Base-by-base conservation (phyloP, 2,888 invertebrate species). In the Cryptus viduatorius region DNA sequence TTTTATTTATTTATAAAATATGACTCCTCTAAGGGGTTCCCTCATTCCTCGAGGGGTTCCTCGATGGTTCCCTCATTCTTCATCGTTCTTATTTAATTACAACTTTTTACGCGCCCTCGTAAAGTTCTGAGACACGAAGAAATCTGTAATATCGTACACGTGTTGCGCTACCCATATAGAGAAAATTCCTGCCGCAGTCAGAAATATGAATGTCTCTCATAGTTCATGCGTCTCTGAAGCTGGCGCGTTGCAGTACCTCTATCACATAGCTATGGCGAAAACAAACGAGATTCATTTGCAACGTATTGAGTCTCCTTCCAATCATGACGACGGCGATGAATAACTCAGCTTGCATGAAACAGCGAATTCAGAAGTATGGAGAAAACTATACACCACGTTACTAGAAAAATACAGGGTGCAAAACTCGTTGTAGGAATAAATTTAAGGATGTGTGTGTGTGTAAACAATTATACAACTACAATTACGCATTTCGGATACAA, bases 211-310 rank as follows among this genome's bases (percentile, higher is more conserved):
- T 29, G 56, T 29, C 19, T 48, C 16, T 37, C 16, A 31, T 61
- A 29, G n/a, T n/a, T n/a, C n/a, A n/a, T n/a, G n/a, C n/a, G n/a
- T n/a, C 61, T 31, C 19, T 24, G 42, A 59, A 42, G 42, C 53
- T 10, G n/a, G 12, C 37, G 42, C 48, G 31, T 64, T 19, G 61
- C 61, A 46, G 5, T 37, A 37, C 7, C 37, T 37, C 10, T 46
- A 75, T 64, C 29, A 29, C 12, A 61, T 16, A 14, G n/a, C 10
- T 46, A 12, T 3, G 31, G 29, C 14, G 61, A 31, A 48, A 31
- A 64, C 73, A 48, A 75, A 64, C 16, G 31, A 48, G 48, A 12
- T 64, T 79, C 79, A 65, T 79, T 79, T 53, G 65, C 50, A 12
- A 71, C 16, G 78, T 42, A 64, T 61, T 19, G 46, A 53, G 19